Base-by-base conservation (phyloP, 2,888 invertebrate genomes). In the Melanchra persicariae region DNA sequence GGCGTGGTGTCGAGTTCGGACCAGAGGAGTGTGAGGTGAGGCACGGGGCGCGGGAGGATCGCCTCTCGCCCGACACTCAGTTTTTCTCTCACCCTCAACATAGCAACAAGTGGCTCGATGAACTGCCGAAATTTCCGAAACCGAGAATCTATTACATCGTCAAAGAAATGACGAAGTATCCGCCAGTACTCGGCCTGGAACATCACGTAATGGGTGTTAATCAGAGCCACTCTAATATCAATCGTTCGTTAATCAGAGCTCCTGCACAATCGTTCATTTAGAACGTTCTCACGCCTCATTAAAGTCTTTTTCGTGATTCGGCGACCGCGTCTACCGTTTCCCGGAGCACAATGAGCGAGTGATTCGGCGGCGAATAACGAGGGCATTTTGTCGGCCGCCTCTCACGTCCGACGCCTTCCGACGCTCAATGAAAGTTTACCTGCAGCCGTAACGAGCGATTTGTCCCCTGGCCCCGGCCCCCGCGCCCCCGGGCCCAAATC, bases 351-450 rank as follows among this genome's bases (percentile, higher is more conserved):
- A 96, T 96, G 95, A 95, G 93, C 93, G 93, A 92, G 95, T 96
- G 96, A 96, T 96, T 96, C 95, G 95, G 96, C 95, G 95, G 95
- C 95, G 94, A 95, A 96, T 96, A 96, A 96, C 95, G 96, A 96
- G 96, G 95, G 94, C 95, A 95, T 96, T 96, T 96, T 95, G 95
- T 95, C 95, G 94, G 94, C 91, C 94, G 94, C 92, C 95, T 95
- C 96, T 95, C 95, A 95, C 96, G 95, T 95, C 95, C 95, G 94
- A 93, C 96, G 95, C 95, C 96, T 95, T 96, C 96, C 95, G 96
- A 95, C 94, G 95, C 94, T 95, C 95, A 96, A 96, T 96, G 96
- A 96, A 96, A 96, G 96, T 96, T 96, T 96, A 96, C 96, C 96
- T 96, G 96, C 95, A 95, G 94, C 93, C 95, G 95, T 96, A 96